Evolutionary conservation across 2,888 invertebrate species (phyloP).

Genomic region (Periphyllus acericola): DNA sequence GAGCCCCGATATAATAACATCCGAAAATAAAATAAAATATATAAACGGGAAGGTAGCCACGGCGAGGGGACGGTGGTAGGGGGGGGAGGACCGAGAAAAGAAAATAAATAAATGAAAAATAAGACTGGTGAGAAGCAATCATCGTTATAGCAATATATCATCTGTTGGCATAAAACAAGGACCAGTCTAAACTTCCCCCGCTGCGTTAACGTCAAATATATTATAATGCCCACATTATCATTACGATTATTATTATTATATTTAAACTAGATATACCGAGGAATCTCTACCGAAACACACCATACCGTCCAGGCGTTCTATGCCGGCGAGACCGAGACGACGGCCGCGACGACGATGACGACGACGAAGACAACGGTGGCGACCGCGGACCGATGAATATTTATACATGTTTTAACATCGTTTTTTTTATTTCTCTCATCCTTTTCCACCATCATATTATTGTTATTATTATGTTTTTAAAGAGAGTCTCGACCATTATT

Average conservation of each 20-base stretch:
- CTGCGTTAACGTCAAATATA: constrained; percentile 61
- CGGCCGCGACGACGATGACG: not conserved
- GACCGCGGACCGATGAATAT: constrained; percentile 35
- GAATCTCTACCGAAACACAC: constrained; percentile 39
- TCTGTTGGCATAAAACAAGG: constrained; percentile 62
- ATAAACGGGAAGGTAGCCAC: not conserved
- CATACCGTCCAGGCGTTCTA: not conserved
- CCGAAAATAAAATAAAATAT: constrained; percentile 37
- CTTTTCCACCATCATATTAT: constrained; percentile 10
- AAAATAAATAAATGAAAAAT: constrained; percentile 59
- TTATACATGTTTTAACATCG: constrained; percentile 37
- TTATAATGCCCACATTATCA: constrained; percentile 61
- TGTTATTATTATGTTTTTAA: constrained; percentile 25
- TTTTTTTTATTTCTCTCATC: not conserved
- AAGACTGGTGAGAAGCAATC: constrained; percentile 61
- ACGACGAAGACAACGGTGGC: not conserved
- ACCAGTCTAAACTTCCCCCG: constrained; percentile 60
- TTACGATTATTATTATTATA: constrained; percentile 52
- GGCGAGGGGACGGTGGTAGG: not conserved
- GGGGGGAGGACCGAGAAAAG: not conserved
- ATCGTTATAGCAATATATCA: constrained; percentile 60
- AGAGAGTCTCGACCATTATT: constrained; percentile 31
- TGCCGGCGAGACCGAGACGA: not conserved
- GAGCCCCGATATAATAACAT: not conserved
- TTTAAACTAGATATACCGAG: constrained; percentile 57